Evolutionary conservation across 2,113 vertebrate species (phyloP), one percentile per base, ranked within the genome.

Genomic region (Heterocephalus glaber): DNA sequence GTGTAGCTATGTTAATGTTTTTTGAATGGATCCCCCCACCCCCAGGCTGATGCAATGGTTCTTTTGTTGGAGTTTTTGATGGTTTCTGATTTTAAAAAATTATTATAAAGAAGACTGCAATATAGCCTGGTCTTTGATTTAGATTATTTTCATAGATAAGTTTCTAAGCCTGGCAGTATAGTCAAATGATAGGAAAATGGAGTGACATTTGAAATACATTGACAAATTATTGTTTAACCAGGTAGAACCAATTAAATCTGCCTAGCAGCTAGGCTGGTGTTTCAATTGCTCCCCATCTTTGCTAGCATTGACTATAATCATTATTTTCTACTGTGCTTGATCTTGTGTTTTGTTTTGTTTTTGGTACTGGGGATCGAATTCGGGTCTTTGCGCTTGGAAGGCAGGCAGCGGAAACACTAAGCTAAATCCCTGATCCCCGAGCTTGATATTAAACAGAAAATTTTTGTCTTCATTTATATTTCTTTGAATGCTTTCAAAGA

Each of bases 201-300:
- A 20, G 14, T 72, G 80, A 44, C 35, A 74, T 70, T 80, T 52
- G 44, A 89, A 86, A 70, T 2, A 68, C 4, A 1, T 16, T 30
- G 65, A 38, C 91, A 65, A 76, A 81, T 65, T 65, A 72, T 52
- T 95, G 91, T 92, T 85, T 41, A 54, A n/a, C 41, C 33, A 86
- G 58, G 30, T 38, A 26, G 66, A 95, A 47, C 49, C 52, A 16
- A 86, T 70, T 9, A 86, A 81, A 49, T 13, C 16, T 35, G 58
- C 44, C 24, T 12, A 17, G 3, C 5, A 68, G 26, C 26, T 3
- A 17, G 9, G 24, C 20, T 1, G 35, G 0, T 1, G 10, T 20
- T 83, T 63, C 5, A 0, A 0, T 47, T 44, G 52, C 49, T 58
- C 22, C 16, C 22, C 44, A 7, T 52, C 70, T 77, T 86, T 28